A percentile compares a stretch with the other conserved stretches of the same genome.
Conservation (phyloP, 2,113 vertebrate species). For the Oryzias javanicus region DNA sequence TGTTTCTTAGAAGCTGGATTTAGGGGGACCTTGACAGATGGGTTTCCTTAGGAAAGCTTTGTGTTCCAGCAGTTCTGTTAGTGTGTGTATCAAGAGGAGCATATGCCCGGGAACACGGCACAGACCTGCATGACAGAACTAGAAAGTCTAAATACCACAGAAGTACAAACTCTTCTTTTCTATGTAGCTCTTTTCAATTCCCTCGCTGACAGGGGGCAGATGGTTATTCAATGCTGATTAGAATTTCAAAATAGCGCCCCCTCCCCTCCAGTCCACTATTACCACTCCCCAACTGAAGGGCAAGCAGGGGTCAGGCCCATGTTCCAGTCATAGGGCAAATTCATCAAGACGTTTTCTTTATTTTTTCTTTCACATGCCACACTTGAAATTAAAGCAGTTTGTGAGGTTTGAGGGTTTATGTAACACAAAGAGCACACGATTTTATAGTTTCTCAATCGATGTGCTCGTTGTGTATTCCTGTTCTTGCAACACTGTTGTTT, state of each 20-base stretch:
- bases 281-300: conserved; percentile 18
- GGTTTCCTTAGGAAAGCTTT: conserved; percentile 36
- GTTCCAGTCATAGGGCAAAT: conserved; percentile 29
- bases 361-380: conserved; percentile 8
- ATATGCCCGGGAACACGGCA: conserved; percentile 44
- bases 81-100: conserved; percentile 39
- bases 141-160: conserved; percentile 53
- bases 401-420: conserved; percentile 10
- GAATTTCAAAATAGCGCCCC: conserved; percentile 67
- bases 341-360: conserved; percentile 25
- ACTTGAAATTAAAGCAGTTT: conserved; percentile 13
- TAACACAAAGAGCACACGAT: background rate
- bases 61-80: conserved; percentile 46
- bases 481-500: conserved; percentile 10
- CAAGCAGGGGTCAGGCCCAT: conserved; percentile 56
- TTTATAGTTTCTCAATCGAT: conserved; percentile 5
- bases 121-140: conserved; percentile 33
- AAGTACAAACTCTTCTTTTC: conserved; percentile 22
- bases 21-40: conserved; percentile 64
- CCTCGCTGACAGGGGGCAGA: conserved; percentile 51
- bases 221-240: conserved; percentile 65
- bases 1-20: conserved; percentile 59
- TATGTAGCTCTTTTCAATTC: conserved; percentile 19
- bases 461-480: conserved; percentile 6
- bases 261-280: conserved; percentile 35